Evolutionary conservation across 2,888 invertebrate species (phyloP).

Genomic region (Acanthosoma haemorrhoidale): DNA sequence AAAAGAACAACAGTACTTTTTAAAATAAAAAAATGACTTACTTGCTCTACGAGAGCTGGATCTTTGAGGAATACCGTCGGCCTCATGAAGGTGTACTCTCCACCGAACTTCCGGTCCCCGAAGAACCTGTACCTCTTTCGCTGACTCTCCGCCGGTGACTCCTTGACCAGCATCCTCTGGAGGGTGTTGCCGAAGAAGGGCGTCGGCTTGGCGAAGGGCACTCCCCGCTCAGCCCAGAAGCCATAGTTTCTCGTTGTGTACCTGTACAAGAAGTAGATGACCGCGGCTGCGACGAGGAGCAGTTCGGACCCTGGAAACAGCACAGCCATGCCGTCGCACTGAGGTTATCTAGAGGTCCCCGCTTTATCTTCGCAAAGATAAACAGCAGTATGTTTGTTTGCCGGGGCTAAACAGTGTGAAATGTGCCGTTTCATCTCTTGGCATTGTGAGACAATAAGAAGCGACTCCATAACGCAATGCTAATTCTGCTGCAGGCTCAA

Average conservation of each 20-base stretch:
- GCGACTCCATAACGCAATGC: too few species aligned
- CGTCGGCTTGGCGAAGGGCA: neutral
- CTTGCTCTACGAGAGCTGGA: slow-evolving; percentile 49
- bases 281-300: neutral
- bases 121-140: slow-evolving; percentile 20
- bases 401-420: too few species aligned
- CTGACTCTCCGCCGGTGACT: neutral
- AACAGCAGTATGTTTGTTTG: too few species aligned
- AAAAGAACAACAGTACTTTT: neutral
- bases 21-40: neutral
- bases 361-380: too few species aligned
- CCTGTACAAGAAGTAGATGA: neutral
- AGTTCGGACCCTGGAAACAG: neutral
- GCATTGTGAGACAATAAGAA: too few species aligned
- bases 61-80: slow-evolving; percentile 49
- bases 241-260: slow-evolving; percentile 6
- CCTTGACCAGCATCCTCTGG: neutral
- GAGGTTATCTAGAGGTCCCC: too few species aligned
- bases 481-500: too few species aligned
- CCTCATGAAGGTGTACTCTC: slow-evolving; percentile 50
- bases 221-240: slow-evolving; percentile 23
- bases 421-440: too few species aligned
- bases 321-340: too few species aligned
- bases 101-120: slow-evolving; percentile 46
- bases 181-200: slow-evolving; percentile 17